phyloP scores from a whole-genome alignment of 2,113 vertebrate species.

The Laterallus jamaicensis region DNA sequence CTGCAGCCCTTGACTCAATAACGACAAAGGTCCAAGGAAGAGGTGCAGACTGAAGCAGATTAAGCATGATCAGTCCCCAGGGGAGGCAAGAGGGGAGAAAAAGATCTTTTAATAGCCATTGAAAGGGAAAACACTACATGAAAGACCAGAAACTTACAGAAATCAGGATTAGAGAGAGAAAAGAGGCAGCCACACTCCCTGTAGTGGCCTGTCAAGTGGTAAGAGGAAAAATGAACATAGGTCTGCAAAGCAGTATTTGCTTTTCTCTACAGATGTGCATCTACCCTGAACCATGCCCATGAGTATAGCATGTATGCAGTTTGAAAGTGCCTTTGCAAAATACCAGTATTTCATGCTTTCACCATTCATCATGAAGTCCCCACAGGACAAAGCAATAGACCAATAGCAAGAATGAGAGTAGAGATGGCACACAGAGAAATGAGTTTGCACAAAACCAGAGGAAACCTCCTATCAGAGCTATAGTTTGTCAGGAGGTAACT shows the following conservation, averaged over 20 bases:
- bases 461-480: not conserved
- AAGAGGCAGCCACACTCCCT: not conserved
- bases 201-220: not conserved
- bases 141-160: not conserved
- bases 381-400: not conserved
- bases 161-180: not conserved
- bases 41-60: not conserved
- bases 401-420: not conserved
- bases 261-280: not conserved
- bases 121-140: not conserved
- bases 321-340: not conserved
- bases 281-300: not conserved
- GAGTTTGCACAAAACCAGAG: not conserved
- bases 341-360: not conserved
- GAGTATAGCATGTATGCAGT: fast-evolving
- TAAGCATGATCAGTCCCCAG: not conserved
- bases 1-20: not conserved
- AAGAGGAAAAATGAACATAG: not conserved
- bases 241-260: not conserved
- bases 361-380: not conserved
- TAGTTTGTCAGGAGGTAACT: not conserved
- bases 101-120: not conserved
- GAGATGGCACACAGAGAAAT: not conserved
- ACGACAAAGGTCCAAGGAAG: not conserved
- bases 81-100: too few species aligned